Evolutionary conservation across 1,140 invertebrate genomes (phyloP), one percentile per base, ranked within the genome.

Genomic region (Lucilia sericata): DNA sequence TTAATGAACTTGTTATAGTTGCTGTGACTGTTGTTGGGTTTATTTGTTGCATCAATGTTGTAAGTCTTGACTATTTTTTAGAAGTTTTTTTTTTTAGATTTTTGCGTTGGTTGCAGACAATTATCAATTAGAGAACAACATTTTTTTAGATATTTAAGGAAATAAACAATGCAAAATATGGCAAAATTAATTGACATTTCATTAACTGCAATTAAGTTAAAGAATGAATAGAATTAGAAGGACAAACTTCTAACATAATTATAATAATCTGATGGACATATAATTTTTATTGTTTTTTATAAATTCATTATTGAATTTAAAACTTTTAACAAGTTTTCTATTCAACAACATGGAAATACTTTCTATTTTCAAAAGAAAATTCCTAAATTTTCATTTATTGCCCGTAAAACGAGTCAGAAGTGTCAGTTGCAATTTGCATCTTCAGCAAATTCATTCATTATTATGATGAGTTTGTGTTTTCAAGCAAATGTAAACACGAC

Each of bases 1-100:
- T 80, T 80, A 51, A 80, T 80, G 76, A 80, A 51, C 76, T 51
- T 80, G 76, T 80, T 80, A 55, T 55, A n/a, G 55, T 60, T 60
- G 14, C 14, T 60, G n/a, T n/a, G n/a, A n/a, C n/a, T n/a, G n/a
- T 60, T 60, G 55, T 60, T 60, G 55, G 55, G 14, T 60, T 30
- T 65, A 65, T 65, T 65, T 70, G 65, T 70, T 70, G 65, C 65
- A 70, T 70, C n/a, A 70, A 70, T 70, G 65, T 70, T 70, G 65
- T 70, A 70, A 70, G 19, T 10, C 2, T 60, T 17, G 14, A 10
- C 42, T 42, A 42, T 42, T 42, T 42, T 42, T 42, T 30, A 30
- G 42, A 60, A 60, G 4, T n/a, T 60, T 5, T 60, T 60, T n/a
- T 60, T 25, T 70, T 70, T 70, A 8, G 9, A 3, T 10, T 55